Percentiles rank a stretch among this genome's conserved stretches.
Conservation (phyloP, 2,888 invertebrate species). For the Callosobruchus maculatus region DNA sequence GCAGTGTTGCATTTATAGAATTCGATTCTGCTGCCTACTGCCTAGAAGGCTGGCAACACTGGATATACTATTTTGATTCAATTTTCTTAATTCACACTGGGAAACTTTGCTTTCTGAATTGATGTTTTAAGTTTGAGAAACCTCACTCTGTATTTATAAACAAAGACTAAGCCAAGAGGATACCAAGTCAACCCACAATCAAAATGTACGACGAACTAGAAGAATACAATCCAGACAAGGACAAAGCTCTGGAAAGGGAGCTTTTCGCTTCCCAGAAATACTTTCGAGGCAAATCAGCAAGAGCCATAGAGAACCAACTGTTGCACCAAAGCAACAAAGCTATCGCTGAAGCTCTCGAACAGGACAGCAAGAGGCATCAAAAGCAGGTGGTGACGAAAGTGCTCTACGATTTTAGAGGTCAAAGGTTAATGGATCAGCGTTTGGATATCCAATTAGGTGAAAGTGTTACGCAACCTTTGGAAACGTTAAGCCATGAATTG, state of each 20-base stretch:
- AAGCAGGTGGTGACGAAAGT: slow-evolving; percentile 32
- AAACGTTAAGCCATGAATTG: slow-evolving; percentile 59
- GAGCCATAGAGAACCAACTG: slow-evolving; percentile 60
- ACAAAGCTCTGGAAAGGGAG: slow-evolving; percentile 45
- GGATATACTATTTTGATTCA: too few species aligned
- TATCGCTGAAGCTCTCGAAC: slow-evolving; percentile 50
- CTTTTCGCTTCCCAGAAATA: slow-evolving; percentile 51
- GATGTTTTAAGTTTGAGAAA: not conserved
- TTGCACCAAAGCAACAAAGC: slow-evolving; percentile 57
- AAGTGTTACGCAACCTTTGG: slow-evolving; percentile 56
- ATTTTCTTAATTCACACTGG: too few species aligned
- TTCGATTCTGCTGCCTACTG: too few species aligned
- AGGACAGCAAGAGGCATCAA: slow-evolving; percentile 41
- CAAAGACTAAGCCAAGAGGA: slow-evolving; percentile 38
- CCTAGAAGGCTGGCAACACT: too few species aligned
- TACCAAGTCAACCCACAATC: too few species aligned
- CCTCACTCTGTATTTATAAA: not conserved
- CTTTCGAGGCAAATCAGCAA: slow-evolving; percentile 48
- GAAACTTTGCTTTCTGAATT: too few species aligned
- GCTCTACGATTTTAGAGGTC: slow-evolving; percentile 36
- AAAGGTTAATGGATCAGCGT: slow-evolving; percentile 48
- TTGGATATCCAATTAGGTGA: slow-evolving; percentile 52
- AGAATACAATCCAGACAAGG: slow-evolving; percentile 47
- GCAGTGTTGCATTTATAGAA: too few species aligned
- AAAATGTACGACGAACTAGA: slow-evolving; percentile 50